Evolutionary conservation across 2,797 vertebrate genomes (phyloP).

Genomic region (Falco novaeseelandiae): DNA sequence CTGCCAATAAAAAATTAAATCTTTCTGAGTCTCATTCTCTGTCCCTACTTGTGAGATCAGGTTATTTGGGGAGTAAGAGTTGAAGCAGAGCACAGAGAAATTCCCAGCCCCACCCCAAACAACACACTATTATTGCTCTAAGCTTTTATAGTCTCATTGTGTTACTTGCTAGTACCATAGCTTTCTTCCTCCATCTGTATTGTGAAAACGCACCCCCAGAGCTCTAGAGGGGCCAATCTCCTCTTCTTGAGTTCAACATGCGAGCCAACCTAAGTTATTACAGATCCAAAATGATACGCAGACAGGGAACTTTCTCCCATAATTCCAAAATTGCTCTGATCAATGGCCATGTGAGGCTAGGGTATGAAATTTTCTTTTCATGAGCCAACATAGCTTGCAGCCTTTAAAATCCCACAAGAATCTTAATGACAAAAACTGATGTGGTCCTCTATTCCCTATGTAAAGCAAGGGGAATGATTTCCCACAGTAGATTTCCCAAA

Average conservation of each 20-base stretch:
- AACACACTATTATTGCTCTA: neutral
- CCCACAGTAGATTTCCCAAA: neutral
- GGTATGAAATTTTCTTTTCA: neutral
- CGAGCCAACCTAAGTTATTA: neutral
- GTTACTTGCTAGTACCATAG: neutral
- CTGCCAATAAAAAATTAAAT: neutral
- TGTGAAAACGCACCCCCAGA: neutral
- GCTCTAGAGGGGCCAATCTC: neutral
- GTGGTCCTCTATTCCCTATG: neutral
- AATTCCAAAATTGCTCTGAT: neutral
- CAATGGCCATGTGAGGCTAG: neutral
- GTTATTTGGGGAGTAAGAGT: neutral
- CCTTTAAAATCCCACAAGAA: neutral
- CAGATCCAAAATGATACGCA: neutral
- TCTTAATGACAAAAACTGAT: neutral
- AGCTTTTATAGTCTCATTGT: neutral
- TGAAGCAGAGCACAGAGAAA: neutral
- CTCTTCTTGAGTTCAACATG: neutral
- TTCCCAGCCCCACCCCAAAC: neutral
- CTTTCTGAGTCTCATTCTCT: neutral
- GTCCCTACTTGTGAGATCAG: neutral
- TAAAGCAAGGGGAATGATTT: neutral
- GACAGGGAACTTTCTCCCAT: neutral
- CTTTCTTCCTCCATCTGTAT: neutral
- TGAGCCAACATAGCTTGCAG: neutral